Evolutionary conservation across 2,113 vertebrate species (phyloP).

Genomic region (Python bivittatus): DNA sequence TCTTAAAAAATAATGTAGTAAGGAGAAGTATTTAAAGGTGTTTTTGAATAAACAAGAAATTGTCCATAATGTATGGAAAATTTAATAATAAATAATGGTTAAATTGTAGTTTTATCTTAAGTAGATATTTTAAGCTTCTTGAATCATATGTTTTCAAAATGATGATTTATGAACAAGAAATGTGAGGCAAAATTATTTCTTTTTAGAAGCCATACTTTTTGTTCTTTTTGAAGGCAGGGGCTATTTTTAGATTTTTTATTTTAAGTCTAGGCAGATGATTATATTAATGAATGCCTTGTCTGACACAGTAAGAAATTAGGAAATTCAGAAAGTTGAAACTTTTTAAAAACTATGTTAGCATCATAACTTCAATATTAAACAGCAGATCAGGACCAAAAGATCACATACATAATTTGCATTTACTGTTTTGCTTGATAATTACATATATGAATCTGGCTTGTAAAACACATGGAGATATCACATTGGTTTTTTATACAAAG

Average conservation of each 20-base stretch:
- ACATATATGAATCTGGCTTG: neutral
- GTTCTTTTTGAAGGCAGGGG: neutral
- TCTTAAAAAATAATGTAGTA: neutral
- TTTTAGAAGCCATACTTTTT: slow-evolving; percentile 18
- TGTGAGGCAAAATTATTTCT: neutral
- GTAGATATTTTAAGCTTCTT: neutral
- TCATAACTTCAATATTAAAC: neutral
- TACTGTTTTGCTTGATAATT: neutral
- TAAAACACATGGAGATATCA: neutral
- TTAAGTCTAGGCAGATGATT: slow-evolving; percentile 4
- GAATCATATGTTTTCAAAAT: slow-evolving; percentile 27
- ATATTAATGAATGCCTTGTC: slow-evolving; percentile 9
- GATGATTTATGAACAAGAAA: neutral
- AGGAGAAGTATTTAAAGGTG: rapidly evolving
- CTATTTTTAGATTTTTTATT: neutral
- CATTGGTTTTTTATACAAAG: neutral
- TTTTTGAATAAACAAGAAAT: neutral
- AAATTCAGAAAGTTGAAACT: slow-evolving; percentile 17
- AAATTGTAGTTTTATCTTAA: neutral
- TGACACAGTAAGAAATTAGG: slow-evolving; percentile 16
- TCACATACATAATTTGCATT: neutral
- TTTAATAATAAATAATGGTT: neutral
- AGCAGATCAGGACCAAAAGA: slow-evolving; percentile 2
- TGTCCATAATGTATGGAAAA: neutral
- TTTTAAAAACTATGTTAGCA: slow-evolving; percentile 1